Evolutionary conservation across 2,113 vertebrate species (phyloP).

Genomic region (Steatornis caripensis): DNA sequence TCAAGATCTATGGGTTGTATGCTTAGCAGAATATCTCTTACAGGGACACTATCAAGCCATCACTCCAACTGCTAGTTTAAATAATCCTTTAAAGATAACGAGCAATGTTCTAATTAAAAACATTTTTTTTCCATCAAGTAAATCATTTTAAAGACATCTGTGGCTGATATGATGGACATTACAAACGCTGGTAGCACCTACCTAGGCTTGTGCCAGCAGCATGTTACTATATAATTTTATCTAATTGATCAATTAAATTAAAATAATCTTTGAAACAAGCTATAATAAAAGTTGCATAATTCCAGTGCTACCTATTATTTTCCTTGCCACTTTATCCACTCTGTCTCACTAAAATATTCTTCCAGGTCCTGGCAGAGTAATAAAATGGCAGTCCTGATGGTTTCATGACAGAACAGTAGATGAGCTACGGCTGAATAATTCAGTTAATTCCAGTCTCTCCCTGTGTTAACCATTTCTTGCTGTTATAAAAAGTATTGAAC

Average conservation of each 20-base stretch:
- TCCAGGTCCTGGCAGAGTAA: background rate
- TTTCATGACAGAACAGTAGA: background rate
- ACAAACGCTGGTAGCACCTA: background rate
- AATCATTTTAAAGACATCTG: background rate
- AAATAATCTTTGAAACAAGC: constrained; percentile 66
- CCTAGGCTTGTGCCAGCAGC: constrained; percentile 26
- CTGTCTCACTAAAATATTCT: background rate
- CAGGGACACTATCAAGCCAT: background rate
- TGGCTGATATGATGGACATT: background rate
- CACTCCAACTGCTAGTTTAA: background rate
- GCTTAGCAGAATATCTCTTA: background rate
- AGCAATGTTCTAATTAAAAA: background rate
- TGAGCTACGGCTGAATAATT: background rate
- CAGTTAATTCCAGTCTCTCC: background rate
- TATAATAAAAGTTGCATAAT: constrained; percentile 42
- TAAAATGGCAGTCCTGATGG: constrained; percentile 18
- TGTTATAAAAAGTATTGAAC: background rate
- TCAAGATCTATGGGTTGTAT: background rate
- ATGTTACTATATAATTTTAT: constrained; percentile 33
- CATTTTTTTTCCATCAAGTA: background rate
- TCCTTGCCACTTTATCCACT: constrained; percentile 41
- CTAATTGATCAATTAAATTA: constrained; percentile 72
- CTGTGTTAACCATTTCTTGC: background rate
- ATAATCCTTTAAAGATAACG: background rate
- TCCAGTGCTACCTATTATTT: constrained; percentile 54